Percentiles rank a stretch among this genome's conserved stretches.
These are phyloP conservation scores for Drosophila mimetica DNA, from an alignment of 2,888 invertebrate species.

Conservation along the genomic window DNA sequence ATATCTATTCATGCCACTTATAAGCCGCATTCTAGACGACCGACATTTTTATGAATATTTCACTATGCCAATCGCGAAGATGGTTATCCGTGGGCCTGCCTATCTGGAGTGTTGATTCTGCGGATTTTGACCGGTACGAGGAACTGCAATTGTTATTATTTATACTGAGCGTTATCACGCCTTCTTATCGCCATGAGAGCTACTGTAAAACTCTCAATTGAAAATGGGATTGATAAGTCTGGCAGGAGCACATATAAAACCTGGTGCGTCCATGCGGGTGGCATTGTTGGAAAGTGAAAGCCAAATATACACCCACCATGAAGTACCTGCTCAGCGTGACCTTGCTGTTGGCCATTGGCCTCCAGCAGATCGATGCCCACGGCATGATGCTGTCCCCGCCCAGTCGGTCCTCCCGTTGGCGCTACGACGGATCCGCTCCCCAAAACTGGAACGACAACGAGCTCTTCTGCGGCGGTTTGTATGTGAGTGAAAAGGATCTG, in stretches of 20 bases:
- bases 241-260: constrained; percentile 40
- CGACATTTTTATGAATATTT: constrained; percentile 54
- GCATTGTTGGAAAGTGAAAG: constrained; percentile 65
- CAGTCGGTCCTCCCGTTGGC: constrained; percentile 86
- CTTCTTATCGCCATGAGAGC: constrained; percentile 27
- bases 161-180: constrained; percentile 18
- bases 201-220: constrained; percentile 60
- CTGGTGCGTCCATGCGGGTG: not conserved
- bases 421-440: constrained; percentile 84
- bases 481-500: constrained; percentile 59
- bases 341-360: constrained; percentile 58
- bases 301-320: constrained; percentile 38
- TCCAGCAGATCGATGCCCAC: constrained; percentile 83
- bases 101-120: constrained; percentile 11
- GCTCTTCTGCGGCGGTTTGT: constrained; percentile 86
- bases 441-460: constrained; percentile 86
- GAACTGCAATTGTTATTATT: constrained; percentile 30
- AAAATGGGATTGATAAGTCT: constrained; percentile 19
- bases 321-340: constrained; percentile 54
- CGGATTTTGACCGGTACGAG: constrained; percentile 5
- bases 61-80: constrained; percentile 42
- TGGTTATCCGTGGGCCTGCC: constrained; percentile 44
- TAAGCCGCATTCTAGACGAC: not conserved
- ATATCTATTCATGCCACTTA: constrained; percentile 22
- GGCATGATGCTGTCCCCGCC: constrained; percentile 86